Conservation (phyloP, 2,113 vertebrate species). For the Gambusia holbrooki region DNA sequence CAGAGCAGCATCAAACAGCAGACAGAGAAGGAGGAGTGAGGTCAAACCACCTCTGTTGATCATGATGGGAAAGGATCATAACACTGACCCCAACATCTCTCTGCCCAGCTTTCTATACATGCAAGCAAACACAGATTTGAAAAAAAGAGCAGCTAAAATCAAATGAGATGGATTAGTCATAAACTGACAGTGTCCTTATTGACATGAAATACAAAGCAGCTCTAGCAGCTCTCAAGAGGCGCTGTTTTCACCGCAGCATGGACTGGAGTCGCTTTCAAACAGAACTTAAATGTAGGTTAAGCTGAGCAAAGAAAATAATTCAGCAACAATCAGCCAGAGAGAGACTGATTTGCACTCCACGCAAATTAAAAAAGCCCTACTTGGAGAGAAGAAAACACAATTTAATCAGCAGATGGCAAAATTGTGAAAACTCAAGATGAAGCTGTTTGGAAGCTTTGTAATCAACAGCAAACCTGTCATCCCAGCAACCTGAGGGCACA, state of each 20-base stretch:
- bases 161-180: no score
- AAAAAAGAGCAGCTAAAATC: no score
- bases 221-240: not conserved
- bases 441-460: conserved; percentile 12
- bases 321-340: conserved; percentile 4
- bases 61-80: no score
- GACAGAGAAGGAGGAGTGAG: no score
- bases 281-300: conserved; percentile 12
- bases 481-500: not conserved
- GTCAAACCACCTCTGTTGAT: no score
- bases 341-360: conserved; percentile 6
- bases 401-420: conserved; percentile 7
- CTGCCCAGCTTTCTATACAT: no score
- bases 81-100: no score
- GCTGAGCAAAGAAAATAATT: conserved; percentile 10
- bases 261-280: conserved; percentile 1
- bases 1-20: no score
- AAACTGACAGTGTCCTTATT: no score
- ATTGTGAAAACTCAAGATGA: not conserved
- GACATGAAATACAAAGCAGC: no score
- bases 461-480: not conserved
- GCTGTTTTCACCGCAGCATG: conserved; percentile 3
- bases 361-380: conserved; percentile 5
- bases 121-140: no score
- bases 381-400: not conserved